phyloP scores from a whole-genome alignment of 2,888 invertebrate species.

The Apodemia mormo region DNA sequence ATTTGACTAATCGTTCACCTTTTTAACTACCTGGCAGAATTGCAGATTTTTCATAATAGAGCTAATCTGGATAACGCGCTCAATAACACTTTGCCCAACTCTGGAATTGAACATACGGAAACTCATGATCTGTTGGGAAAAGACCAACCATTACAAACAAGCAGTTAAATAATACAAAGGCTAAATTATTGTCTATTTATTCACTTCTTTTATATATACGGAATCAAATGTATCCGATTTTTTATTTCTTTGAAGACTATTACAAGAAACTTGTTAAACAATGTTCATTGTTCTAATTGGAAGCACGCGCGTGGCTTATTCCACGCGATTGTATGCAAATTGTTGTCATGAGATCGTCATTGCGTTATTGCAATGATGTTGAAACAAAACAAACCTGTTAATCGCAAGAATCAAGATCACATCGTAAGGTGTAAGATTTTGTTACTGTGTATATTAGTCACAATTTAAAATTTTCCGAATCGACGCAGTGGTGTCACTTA shows the following conservation, averaged over 20 bases:
- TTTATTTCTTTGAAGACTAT: constrained; percentile 11
- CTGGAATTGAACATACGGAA: no score
- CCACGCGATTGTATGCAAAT: constrained; percentile 71
- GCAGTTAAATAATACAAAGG: no score
- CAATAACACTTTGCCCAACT: no score
- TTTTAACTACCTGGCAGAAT: no score
- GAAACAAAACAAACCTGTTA: constrained; percentile 22
- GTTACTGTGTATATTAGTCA: constrained; percentile 7
- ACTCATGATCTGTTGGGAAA: no score
- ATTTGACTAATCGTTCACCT: no score
- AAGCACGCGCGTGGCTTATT: constrained; percentile 70
- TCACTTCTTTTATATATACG: background rate
- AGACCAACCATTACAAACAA: no score
- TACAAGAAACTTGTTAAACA: constrained; percentile 42
- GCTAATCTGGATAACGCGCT: no score
- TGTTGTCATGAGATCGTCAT: constrained; percentile 49
- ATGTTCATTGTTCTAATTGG: constrained; percentile 66
- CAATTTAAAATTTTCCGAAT: background rate
- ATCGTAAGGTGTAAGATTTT: constrained; percentile 2
- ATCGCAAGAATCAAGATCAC: background rate
- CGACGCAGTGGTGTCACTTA: no score
- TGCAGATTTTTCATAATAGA: no score
- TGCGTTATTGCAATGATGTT: constrained; percentile 20
- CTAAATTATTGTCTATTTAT: no score
- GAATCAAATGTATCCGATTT: constrained; percentile 1